Evolutionary conservation across 1,140 invertebrate species (phyloP).

Genomic region (Acyrthosiphon pisum): DNA sequence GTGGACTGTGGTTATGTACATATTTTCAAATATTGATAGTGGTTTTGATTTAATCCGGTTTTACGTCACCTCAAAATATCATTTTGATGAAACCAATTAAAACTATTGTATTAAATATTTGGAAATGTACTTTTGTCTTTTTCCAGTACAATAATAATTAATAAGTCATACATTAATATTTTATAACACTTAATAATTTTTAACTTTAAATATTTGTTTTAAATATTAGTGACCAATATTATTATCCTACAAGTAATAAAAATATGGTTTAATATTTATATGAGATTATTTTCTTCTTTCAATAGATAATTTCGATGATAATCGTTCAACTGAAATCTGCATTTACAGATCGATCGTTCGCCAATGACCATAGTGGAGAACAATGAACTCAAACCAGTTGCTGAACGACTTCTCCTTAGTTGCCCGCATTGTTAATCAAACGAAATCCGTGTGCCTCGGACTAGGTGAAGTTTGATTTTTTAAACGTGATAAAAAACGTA

Average conservation of each 20-base stretch:
- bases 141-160: not conserved
- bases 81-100: slow-evolving; percentile 11
- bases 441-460: not conserved
- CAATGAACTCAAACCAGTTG: slow-evolving; percentile 51
- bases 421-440: slow-evolving; percentile 37
- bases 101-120: not conserved
- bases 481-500: slow-evolving; percentile 42
- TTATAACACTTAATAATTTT: not conserved
- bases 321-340: slow-evolving; percentile 32
- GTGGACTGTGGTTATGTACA: not conserved
- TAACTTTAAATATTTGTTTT: not conserved
- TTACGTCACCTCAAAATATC: slow-evolving; percentile 18
- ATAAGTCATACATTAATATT: not conserved
- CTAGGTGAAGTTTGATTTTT: slow-evolving; percentile 54
- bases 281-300: not conserved
- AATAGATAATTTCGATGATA: not conserved
- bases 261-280: not conserved
- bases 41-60: slow-evolving; percentile 45
- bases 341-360: slow-evolving; percentile 37
- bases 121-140: not conserved
- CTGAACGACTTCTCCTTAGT: slow-evolving; percentile 29
- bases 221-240: not conserved
- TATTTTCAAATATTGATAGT: slow-evolving; percentile 7
- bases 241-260: not conserved
- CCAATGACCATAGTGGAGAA: slow-evolving; percentile 38